Evolutionary conservation across 2,113 vertebrate species (phyloP).

Genomic region (Micromys minutus): DNA sequence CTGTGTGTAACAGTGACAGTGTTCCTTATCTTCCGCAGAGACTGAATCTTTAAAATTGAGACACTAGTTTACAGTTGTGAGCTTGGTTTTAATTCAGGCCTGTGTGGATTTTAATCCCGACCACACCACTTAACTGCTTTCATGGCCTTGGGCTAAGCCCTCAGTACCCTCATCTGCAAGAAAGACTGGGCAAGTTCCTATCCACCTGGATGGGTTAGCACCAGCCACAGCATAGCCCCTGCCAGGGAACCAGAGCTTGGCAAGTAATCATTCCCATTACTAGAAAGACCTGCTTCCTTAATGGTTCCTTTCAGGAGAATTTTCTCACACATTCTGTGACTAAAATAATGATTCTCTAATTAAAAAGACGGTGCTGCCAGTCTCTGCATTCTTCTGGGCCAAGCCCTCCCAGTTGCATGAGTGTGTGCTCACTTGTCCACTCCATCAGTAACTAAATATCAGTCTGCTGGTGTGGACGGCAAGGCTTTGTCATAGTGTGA

Average conservation of each 20-base stretch:
- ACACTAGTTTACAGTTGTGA: background rate
- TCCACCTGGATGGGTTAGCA: background rate
- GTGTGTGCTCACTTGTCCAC: background rate
- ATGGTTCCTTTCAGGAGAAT: background rate
- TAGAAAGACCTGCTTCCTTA: background rate
- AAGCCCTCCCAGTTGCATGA: background rate
- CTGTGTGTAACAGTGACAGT: background rate
- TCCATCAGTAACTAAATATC: background rate
- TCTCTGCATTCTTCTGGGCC: background rate
- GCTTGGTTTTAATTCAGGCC: background rate
- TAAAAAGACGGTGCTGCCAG: background rate
- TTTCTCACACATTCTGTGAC: background rate
- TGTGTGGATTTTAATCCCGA: background rate
- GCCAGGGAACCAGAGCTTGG: background rate
- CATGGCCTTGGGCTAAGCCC: background rate
- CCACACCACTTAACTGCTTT: background rate
- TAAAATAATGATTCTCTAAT: slow-evolving; percentile 29
- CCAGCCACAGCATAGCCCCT: background rate
- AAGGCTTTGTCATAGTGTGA: background rate
- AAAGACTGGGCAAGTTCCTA: background rate
- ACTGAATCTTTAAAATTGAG: background rate
- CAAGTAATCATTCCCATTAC: background rate
- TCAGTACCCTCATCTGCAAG: background rate
- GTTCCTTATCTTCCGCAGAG: background rate
- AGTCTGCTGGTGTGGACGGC: background rate